Percentiles rank a stretch among this genome's conserved stretches.
These are phyloP conservation scores for Athalia circularis DNA, from an alignment of 2,888 invertebrate species.

Conservation along the genomic window DNA sequence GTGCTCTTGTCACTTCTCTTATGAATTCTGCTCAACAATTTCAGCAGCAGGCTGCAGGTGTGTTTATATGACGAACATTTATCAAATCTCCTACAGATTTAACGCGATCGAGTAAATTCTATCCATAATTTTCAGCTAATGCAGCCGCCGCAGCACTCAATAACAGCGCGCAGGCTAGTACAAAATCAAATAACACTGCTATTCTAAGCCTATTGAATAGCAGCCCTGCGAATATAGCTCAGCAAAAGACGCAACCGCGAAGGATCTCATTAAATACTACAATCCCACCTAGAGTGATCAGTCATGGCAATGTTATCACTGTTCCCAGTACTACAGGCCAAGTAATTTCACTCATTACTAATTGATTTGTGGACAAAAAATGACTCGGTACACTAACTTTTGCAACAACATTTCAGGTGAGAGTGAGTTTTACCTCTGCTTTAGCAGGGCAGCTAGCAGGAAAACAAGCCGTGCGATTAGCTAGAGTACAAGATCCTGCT, in stretches of 20 bases:
- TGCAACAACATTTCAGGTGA: conserved; percentile 58
- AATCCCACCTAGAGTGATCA: conserved; percentile 68
- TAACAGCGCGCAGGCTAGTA: conserved; percentile 69
- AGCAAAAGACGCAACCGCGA: conserved; percentile 69
- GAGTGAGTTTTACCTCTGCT: conserved; percentile 70
- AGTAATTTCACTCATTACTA: conserved; percentile 54
- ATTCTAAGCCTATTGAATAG: conserved; percentile 87
- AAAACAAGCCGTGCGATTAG: conserved; percentile 74
- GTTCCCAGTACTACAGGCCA: conserved; percentile 71
- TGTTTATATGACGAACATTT: conserved; percentile 67
- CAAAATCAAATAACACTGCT: conserved; percentile 81
- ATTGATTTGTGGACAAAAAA: too few relatives aligned
- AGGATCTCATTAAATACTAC: conserved; percentile 70
- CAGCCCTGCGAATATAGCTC: conserved; percentile 79
- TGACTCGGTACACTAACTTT: too few relatives aligned
- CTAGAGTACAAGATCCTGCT: conserved; percentile 72
- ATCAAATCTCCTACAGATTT: background rate
- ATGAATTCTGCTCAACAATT: conserved; percentile 90
- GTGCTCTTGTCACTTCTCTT: conserved; percentile 86
- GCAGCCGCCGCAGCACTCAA: conserved; percentile 72
- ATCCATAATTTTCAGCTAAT: conserved; percentile 59
- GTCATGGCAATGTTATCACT: conserved; percentile 71
- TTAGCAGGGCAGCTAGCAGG: conserved; percentile 68
- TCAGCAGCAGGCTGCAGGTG: conserved; percentile 79
- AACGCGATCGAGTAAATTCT: too few relatives aligned